phyloP scores from a whole-genome alignment of 2,113 vertebrate genomes.

The Anthoscopus minutus region DNA sequence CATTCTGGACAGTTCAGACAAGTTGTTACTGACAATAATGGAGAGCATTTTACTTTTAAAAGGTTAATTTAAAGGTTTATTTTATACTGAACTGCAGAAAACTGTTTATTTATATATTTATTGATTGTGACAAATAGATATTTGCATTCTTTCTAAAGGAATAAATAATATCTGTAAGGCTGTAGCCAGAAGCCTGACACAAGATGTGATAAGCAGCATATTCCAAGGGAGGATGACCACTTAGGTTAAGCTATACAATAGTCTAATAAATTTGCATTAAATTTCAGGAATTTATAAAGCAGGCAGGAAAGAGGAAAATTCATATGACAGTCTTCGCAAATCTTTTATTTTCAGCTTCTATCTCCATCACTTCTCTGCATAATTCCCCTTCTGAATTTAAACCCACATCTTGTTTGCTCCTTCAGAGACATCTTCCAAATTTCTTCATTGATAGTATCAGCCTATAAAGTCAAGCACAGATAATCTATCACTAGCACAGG shows the following conservation, averaged over 20 bases:
- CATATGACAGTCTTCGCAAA: neutral
- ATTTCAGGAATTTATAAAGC: neutral
- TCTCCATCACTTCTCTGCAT: neutral
- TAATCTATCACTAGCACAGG: neutral
- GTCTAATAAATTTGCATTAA: neutral
- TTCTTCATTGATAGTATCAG: neutral
- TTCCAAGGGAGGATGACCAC: neutral
- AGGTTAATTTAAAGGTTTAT: neutral
- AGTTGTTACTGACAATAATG: neutral
- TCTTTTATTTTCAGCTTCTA: neutral
- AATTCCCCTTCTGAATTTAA: neutral
- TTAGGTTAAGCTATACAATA: neutral
- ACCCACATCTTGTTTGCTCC: neutral
- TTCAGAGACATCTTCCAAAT: neutral
- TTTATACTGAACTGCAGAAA: neutral
- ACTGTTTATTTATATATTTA: neutral
- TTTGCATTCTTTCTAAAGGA: neutral
- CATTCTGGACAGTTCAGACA: constrained; percentile 54
- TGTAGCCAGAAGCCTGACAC: neutral
- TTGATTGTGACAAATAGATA: neutral
- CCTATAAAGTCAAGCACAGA: neutral
- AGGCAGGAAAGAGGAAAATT: neutral
- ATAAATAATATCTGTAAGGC: neutral
- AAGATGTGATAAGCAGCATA: neutral
- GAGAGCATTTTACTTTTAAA: constrained; percentile 7